Base-by-base conservation (phyloP, 2,888 invertebrate genomes). In the Ariolimax columbianus region DNA sequence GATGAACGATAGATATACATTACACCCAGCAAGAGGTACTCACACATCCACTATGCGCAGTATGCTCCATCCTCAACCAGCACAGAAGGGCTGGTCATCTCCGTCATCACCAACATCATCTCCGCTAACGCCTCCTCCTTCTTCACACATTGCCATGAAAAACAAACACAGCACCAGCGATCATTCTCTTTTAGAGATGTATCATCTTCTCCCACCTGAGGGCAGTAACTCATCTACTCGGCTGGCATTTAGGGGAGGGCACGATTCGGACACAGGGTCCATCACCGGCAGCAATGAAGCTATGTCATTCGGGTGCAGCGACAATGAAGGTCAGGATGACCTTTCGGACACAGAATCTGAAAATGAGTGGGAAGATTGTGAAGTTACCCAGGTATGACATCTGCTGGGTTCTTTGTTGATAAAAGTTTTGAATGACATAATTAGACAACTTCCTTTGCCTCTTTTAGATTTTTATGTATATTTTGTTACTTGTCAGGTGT, bases 311-410 rank as follows among this genome's bases (percentile, higher is more conserved):
- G 85, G 83, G 17, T 84, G 68, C 68, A 89, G 89, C 87, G 91
- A 91, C 72, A 90, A 88, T 85, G 91, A 91, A 40, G 85, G 82
- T 23, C 90, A 91, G 26, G 91, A 92, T 66, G 90, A 92, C 75
- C 88, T 92, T 43, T 92, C 92, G 2, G 91, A 91, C 80, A 90
- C 91, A 0, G 92, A 92, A 43, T 90, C 91, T 1, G 92, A 92
- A 47, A 90, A 91, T 87, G 92, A 92, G 77, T 92, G 92, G 92
- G 91, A 90, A 30, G 91, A 91, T 14, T 89, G 90, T 86, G 91
- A 91, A 78, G 89, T 89, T n/a, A 91, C 91, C 14, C 90, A 91
- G 80, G 92, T 92, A 87, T 92, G 90, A 91, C 86, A 43, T 55
- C 68, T 36, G 73, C 87, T 85, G 30, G 72, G 63, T 55, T 63